Evolutionary conservation across 2,113 vertebrate species (phyloP), one percentile per base, ranked within the genome.

Genomic region (Fukomys damarensis): DNA sequence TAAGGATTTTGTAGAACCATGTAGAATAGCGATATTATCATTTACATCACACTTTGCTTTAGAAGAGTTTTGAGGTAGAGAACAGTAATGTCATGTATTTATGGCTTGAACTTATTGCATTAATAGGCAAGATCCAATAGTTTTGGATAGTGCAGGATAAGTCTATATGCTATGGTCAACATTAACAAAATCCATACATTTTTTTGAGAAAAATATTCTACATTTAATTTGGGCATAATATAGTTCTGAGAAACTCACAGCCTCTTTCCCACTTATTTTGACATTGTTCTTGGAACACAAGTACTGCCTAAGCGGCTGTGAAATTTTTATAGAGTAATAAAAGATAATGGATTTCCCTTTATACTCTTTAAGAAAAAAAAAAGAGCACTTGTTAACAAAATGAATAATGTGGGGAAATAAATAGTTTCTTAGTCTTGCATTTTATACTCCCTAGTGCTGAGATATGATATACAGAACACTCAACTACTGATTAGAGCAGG

Each of bases 211-310:
- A 89, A 56, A 12, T 77, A 46, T 30, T 52, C 54, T 89, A 58
- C 61, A 82, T 85, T 61, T 95, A 59, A 58, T 58, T 92, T 91
- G 86, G 7, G 61, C 86, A 91, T 86, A 89, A 91, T 65, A 86
- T 9, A 35, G 30, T 41, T 35, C 46, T 54, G 28, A 41, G 22
- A 94, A 74, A 10, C 17, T 85, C 38, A 90, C 41, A 52, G 35
- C 11, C 63, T 28, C n/a, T 88, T 77, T 32, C 26, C 7, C 30
- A 70, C 56, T 79, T 83, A 80, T 83, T 77, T 79, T 86, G 85
- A 63, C 11, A 91, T 80, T 94, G 84, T 80, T 91, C 56, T 61
- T 92, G 63, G 72, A 85, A 87, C 38, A 95, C 0, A 56, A 89
- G 19, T 76, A 43, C 83, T 52, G 24, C 2, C 35, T 89, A 74